Conservation (phyloP, 2,113 vertebrate genomes). For the Phycodurus eques region DNA sequence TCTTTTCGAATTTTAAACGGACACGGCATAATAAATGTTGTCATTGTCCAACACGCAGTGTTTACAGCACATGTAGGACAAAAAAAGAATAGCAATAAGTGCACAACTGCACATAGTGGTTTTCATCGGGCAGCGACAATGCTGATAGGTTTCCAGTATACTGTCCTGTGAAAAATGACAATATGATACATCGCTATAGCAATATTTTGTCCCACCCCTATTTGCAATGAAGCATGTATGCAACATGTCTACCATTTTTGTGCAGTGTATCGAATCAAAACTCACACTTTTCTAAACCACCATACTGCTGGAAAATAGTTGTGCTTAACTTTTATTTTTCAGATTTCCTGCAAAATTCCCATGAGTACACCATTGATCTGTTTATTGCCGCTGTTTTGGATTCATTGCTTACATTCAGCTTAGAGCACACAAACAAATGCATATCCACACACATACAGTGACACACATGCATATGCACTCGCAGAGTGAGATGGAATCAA, state of each 20-base stretch:
- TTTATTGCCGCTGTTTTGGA: background rate
- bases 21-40: too few relatives aligned
- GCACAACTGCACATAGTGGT: too few relatives aligned
- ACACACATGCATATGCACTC: constrained; percentile 8
- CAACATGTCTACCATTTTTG: background rate
- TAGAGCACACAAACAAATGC: background rate
- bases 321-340: background rate
- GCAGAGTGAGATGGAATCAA: constrained; percentile 22
- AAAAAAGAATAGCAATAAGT: too few relatives aligned
- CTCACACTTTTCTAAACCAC: background rate
- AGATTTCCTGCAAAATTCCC: background rate
- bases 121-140: too few relatives aligned
- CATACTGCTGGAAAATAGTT: background rate
- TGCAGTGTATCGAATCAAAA: background rate
- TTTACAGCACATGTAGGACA: too few relatives aligned
- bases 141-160: too few relatives aligned
- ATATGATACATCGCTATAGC: background rate
- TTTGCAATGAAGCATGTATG: background rate
- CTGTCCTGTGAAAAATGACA: background rate
- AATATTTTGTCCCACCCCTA: background rate
- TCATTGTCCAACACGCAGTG: too few relatives aligned
- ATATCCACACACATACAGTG: background rate
- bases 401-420: background rate
- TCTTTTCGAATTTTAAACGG: too few relatives aligned
- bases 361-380: background rate